Percentiles rank a stretch among this genome's conserved stretches.
Evolutionary conservation across 2,113 vertebrate species (phyloP).

Genomic region (Cinclus cinclus): DNA sequence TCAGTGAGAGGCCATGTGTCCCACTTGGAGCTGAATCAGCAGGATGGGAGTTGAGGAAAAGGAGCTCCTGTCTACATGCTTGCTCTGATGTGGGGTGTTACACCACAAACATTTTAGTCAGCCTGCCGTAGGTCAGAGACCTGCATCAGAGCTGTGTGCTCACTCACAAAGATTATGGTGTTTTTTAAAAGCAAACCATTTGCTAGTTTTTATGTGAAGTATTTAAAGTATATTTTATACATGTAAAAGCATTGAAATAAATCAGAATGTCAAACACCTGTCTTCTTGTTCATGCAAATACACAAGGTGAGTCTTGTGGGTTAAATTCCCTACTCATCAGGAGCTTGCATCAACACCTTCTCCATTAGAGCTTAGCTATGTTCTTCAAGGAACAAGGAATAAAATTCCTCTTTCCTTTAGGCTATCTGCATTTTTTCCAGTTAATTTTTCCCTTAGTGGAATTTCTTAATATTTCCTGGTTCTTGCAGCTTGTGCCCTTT

Average conservation of each 20-base stretch:
- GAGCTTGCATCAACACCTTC: background rate
- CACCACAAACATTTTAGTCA: background rate
- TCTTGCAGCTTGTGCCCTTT: background rate
- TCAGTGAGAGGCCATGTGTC: background rate
- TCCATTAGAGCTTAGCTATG: background rate
- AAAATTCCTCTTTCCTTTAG: background rate
- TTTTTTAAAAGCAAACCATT: constrained; percentile 17
- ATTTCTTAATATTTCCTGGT: background rate
- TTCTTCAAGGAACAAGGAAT: background rate
- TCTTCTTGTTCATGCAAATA: background rate
- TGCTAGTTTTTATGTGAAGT: constrained; percentile 13
- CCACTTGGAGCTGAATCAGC: background rate
- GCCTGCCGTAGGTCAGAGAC: background rate
- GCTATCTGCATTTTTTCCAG: background rate
- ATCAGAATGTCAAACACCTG: background rate
- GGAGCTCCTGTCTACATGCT: background rate
- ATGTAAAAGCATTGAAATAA: constrained; percentile 33
- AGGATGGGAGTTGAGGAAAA: background rate
- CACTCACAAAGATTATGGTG: background rate
- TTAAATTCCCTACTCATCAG: background rate
- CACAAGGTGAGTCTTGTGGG: background rate
- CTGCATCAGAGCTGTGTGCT: background rate
- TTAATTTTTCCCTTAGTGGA: background rate
- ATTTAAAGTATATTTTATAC: constrained; percentile 51
- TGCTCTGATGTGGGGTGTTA: background rate